Evolutionary conservation across 2,888 invertebrate genomes (phyloP).

Genomic region (Cephus pygmeus): DNA sequence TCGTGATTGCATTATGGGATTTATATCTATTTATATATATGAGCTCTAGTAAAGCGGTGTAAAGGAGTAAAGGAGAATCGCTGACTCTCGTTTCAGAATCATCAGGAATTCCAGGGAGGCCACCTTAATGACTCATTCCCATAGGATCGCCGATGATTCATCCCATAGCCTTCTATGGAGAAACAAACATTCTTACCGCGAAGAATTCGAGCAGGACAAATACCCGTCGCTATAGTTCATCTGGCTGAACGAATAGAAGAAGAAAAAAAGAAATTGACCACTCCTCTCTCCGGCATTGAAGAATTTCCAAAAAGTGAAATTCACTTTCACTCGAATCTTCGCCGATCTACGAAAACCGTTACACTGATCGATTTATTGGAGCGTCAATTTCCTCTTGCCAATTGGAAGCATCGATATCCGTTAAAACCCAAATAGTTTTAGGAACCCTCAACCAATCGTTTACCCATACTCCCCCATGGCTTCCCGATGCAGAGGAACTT

Average conservation of each 20-base stretch:
- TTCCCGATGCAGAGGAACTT: neutral
- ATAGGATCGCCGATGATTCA: neutral
- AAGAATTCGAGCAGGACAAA: neutral
- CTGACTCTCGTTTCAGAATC: neutral
- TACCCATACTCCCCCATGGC: neutral
- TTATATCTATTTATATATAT: constrained; percentile 10
- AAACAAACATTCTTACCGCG: neutral
- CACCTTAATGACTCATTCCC: constrained; percentile 3
- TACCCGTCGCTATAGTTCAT: neutral
- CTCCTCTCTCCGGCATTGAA: neutral
- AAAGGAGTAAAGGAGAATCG: neutral
- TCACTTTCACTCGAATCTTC: neutral
- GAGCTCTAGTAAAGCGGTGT: neutral
- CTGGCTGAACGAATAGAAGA: neutral
- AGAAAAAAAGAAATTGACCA: neutral
- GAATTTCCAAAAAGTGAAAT: neutral
- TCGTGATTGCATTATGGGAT: constrained; percentile 41
- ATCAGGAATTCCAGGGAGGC: constrained; percentile 1
- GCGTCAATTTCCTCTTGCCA: neutral
- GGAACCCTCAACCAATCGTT: neutral
- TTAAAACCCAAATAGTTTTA: neutral
- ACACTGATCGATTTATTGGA: neutral
- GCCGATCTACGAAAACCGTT: neutral
- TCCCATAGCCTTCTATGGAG: constrained; percentile 1
- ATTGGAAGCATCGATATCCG: constrained; percentile 1